These are phyloP conservation scores for Myopa tessellatipennis DNA, from an alignment of 2,888 invertebrate species.

Conservation along the genomic window DNA sequence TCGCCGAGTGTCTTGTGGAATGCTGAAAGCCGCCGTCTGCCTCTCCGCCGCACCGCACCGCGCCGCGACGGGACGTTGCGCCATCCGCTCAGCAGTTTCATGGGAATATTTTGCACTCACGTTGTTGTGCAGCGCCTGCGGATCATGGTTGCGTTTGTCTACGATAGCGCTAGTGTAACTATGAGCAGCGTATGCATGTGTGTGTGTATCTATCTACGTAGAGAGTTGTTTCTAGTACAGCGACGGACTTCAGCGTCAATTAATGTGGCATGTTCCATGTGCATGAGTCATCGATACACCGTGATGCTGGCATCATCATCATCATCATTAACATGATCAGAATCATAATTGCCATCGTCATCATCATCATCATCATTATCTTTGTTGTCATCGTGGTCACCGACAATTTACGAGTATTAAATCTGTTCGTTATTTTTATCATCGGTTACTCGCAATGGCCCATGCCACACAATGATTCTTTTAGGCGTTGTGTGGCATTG, in stretches of 20 bases:
- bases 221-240: not conserved
- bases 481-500: too few species aligned
- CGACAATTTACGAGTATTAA: not conserved
- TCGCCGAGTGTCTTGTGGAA: constrained; percentile 19
- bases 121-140: not conserved
- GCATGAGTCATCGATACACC: constrained; percentile 41
- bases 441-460: too few species aligned
- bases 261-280: constrained; percentile 43
- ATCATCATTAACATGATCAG: not conserved
- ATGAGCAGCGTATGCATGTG: not conserved
- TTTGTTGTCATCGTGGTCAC: not conserved
- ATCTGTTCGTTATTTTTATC: not conserved
- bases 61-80: not conserved
- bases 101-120: constrained; percentile 7
- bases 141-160: not conserved
- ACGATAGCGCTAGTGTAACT: not conserved
- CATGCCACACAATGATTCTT: too few species aligned
- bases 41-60: not conserved
- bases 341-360: too few species aligned
- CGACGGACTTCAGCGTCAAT: constrained; percentile 10
- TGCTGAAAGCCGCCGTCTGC: not conserved
- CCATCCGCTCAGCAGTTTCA: constrained; percentile 1
- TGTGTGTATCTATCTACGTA: constrained; percentile 4
- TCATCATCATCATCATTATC: not conserved
- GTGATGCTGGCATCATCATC: not conserved